Evolutionary conservation across 2,888 invertebrate genomes (phyloP), one percentile per base, ranked within the genome.

Genomic region (Plutella xylostella): DNA sequence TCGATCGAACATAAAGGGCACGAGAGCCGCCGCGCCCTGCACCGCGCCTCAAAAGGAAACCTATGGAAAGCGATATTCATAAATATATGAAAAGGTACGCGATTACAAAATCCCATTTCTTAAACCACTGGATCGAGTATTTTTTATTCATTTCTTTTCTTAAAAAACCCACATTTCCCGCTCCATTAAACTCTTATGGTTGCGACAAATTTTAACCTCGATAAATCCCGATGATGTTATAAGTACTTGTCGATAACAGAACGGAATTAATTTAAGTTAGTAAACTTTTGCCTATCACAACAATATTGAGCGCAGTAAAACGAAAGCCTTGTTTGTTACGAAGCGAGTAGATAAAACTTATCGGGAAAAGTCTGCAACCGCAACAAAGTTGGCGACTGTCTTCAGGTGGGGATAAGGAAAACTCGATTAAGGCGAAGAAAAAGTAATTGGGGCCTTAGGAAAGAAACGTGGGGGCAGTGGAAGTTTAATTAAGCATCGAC

Each of bases 341-440:
- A 50, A 63, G 55, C 52, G 49, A 53, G 57, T 52, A 67, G 66
- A 72, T 68, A 71, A 72, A 74, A 74, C 67, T 71, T 72, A 67
- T 68, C 69, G 63, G 59, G 62, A 58, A 63, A 69, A 68, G 63
- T 71, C 63, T 55, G 55, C 55, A 55, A 55, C 72, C 68, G 57
- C 71, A 67, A 69, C 73, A 68, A 75, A 77, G 69, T 75, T 73
- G 55, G 55, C 58, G 60, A 71, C 72, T 65, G 71, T 71, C 69
- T 72, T 66, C 71, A 72, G 74, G 73, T 74, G 5, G 55, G 68
- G 68, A 71, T 70, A 70, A 70, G 62, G 61, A 54, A 72, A 77
- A 73, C 69, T 74, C 71, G 67, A 72, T 75, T 74, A 75, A 69
- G 65, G 56, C 66, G 59, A 57, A 62, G 68, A 70, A 75, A 75